Evolutionary conservation across 2,797 vertebrate genomes (phyloP).

Genomic region (Enteromius mattozi): DNA sequence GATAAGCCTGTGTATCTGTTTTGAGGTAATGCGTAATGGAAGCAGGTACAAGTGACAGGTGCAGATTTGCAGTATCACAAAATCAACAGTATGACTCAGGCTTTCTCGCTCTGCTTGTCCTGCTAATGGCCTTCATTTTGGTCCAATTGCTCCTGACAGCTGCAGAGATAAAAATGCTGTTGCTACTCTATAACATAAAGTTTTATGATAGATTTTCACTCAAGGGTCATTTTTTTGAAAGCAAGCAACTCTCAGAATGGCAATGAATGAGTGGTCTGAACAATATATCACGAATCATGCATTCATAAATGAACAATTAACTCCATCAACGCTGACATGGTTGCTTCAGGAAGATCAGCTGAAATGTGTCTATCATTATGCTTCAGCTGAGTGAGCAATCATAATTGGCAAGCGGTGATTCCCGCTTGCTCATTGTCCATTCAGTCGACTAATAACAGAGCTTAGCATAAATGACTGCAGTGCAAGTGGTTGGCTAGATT

Average conservation of each 20-base stretch:
- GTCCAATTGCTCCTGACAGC: constrained; percentile 57
- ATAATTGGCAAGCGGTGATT: constrained; percentile 46
- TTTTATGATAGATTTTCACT: constrained; percentile 43
- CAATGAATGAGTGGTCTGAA: constrained; percentile 24
- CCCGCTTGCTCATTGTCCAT: constrained; percentile 38
- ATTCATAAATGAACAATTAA: constrained; percentile 44
- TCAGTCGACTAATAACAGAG: constrained; percentile 51
- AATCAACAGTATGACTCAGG: constrained; percentile 44
- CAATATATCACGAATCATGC: constrained; percentile 21
- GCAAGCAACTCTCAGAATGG: not conserved
- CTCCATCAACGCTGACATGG: constrained; percentile 17
- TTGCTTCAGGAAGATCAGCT: constrained; percentile 30
- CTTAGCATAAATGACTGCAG: constrained; percentile 53
- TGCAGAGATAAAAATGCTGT: constrained; percentile 54
- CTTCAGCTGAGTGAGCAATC: constrained; percentile 49
- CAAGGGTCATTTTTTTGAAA: constrained; percentile 12
- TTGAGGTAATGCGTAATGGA: constrained; percentile 35
- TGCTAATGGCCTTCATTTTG: constrained; percentile 50
- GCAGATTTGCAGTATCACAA: constrained; percentile 35
- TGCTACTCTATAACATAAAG: constrained; percentile 47
- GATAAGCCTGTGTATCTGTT: constrained; percentile 38
- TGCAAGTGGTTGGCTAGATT: constrained; percentile 48
- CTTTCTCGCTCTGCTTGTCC: constrained; percentile 25
- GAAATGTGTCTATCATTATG: constrained; percentile 51
- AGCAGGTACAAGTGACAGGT: constrained; percentile 45